Evolutionary conservation across 2,888 invertebrate species (phyloP).

Genomic region (Agrochola lychnidis): DNA sequence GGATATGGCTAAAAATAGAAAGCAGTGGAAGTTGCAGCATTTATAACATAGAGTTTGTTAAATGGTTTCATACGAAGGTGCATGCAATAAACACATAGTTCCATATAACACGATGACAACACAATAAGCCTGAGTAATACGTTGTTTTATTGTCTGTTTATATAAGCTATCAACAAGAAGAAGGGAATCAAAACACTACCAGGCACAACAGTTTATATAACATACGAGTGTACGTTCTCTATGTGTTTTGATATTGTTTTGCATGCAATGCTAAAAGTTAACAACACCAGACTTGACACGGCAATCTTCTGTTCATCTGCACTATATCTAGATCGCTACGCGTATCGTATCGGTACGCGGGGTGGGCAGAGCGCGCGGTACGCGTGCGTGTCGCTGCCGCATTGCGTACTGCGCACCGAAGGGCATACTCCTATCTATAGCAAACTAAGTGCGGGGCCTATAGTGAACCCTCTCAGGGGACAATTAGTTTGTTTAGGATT

Average conservation of each 20-base stretch:
- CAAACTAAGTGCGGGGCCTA: background rate
- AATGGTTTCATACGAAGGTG: background rate
- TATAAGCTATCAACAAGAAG: background rate
- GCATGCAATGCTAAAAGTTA: too few relatives aligned
- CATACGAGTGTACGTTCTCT: background rate
- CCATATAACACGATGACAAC: background rate
- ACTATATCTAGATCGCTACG: background rate
- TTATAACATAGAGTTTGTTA: background rate
- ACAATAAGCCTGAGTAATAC: background rate
- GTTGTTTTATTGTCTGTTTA: background rate
- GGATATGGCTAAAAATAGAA: background rate
- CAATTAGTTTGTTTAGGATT: slow-evolving; percentile 42
- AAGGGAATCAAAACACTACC: background rate
- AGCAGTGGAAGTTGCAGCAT: background rate
- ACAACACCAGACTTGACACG: background rate
- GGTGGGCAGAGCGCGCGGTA: slow-evolving; percentile 32
- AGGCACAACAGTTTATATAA: background rate
- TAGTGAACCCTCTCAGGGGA: background rate
- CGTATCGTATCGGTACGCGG: background rate
- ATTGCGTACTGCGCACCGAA: slow-evolving; percentile 42
- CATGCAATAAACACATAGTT: too few relatives aligned
- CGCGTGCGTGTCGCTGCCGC: slow-evolving; percentile 46
- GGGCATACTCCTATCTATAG: background rate
- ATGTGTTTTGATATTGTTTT: background rate
- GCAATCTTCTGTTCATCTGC: background rate